Evolutionary conservation across 2,113 vertebrate genomes (phyloP).

Genomic region (Platysteira castanea): DNA sequence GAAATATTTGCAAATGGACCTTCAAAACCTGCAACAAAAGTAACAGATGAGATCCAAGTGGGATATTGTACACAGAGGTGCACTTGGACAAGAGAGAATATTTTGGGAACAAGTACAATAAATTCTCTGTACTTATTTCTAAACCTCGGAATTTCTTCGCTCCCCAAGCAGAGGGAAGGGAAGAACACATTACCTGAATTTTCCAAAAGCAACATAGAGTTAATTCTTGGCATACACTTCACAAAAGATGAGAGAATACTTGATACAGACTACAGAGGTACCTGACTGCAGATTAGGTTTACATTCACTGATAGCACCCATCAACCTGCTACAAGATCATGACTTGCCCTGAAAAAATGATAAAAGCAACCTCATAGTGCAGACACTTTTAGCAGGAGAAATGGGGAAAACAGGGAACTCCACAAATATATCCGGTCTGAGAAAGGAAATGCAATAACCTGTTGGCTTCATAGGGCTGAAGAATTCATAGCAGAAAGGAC

Average conservation of each 20-base stretch:
- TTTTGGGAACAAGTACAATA: neutral
- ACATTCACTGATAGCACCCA: neutral
- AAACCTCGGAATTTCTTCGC: neutral
- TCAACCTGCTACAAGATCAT: fast-evolving
- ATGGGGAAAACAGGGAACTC: neutral
- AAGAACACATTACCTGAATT: neutral
- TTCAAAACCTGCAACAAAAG: neutral
- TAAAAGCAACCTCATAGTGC: neutral
- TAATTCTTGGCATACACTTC: neutral
- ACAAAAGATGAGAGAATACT: neutral
- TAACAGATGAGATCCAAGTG: neutral
- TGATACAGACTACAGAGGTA: neutral
- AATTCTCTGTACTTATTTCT: neutral
- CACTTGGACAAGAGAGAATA: neutral
- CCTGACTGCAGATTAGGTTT: neutral
- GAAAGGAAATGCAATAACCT: neutral
- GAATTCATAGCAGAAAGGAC: neutral
- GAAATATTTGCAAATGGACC: neutral
- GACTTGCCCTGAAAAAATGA: neutral
- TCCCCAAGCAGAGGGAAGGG: neutral
- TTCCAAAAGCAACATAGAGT: neutral
- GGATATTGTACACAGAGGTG: neutral
- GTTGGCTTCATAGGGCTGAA: neutral
- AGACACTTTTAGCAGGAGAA: neutral
- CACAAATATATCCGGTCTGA: neutral